Percentiles rank a stretch among this genome's conserved stretches.
Conservation (phyloP, 2,888 invertebrate species). For the Ashinkailepas kermadecensis region DNA sequence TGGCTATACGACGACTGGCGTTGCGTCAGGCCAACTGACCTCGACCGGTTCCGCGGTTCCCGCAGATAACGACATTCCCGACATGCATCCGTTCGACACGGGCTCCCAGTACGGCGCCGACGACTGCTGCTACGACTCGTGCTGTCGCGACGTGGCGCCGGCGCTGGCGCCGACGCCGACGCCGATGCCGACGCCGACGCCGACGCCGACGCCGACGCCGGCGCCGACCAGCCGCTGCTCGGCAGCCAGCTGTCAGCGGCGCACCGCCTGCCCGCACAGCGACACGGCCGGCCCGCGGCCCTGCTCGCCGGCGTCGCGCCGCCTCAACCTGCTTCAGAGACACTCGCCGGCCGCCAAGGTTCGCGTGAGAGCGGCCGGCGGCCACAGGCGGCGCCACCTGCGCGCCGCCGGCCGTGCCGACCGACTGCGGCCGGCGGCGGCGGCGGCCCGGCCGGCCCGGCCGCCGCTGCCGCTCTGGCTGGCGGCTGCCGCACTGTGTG, state of each 20-base stretch:
- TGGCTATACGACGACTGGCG: too few relatives aligned
- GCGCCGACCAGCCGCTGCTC: not conserved
- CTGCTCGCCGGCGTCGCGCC: not conserved
- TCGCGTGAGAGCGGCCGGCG: not conserved
- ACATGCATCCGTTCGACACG: not conserved
- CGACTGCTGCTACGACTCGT: constrained; percentile 11
- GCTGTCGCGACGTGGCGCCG: not conserved
- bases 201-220: not conserved
- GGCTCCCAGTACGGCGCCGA: not conserved
- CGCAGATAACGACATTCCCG: constrained; percentile 1
- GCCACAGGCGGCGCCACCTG: not conserved
- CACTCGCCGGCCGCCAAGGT: constrained; percentile 12
- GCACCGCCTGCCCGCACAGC: not conserved
- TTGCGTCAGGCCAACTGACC: too few relatives aligned
- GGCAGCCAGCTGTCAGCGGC: not conserved
- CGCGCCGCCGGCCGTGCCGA: not conserved
- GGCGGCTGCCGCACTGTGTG: not conserved
- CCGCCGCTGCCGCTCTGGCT: not conserved
- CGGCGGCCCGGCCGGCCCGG: not conserved
- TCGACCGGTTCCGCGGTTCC: not conserved
- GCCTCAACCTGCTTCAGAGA: not conserved
- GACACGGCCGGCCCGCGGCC: too few relatives aligned
- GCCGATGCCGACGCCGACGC: not conserved
- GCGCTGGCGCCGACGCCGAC: too few relatives aligned
- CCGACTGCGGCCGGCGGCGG: not conserved